Evolutionary conservation across 64 coral and sea anemone species (phyloP).

Genomic region (Orbicella faveolata): DNA sequence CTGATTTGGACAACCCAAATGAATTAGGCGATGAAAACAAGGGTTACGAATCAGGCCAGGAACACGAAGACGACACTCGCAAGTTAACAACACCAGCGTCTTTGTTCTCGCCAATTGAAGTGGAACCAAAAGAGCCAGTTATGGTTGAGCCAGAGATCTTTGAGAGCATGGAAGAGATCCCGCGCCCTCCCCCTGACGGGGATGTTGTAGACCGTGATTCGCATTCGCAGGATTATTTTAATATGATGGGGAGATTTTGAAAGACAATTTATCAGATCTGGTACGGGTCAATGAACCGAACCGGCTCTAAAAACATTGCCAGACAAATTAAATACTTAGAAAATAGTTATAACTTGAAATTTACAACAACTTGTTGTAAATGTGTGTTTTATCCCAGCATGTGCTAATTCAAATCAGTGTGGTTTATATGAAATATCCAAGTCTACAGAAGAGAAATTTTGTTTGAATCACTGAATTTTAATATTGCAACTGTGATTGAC

Average conservation of each 20-base stretch:
- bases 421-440: no score
- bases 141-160: slow-evolving; percentile 26
- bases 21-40: slow-evolving; percentile 23
- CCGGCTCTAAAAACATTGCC: no score
- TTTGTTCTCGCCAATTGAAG: background rate
- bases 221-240: background rate
- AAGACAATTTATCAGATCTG: background rate
- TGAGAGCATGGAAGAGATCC: slow-evolving; percentile 23
- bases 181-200: background rate
- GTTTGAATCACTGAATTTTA: no score
- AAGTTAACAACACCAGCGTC: background rate
- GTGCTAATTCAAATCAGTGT: no score
- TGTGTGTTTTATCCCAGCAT: no score
- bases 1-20: background rate
- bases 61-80: background rate
- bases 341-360: no score
- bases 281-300: no score
- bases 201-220: background rate
- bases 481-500: no score
- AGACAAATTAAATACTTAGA: no score
- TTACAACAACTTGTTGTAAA: no score
- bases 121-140: slow-evolving; percentile 12
- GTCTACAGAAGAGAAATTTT: no score
- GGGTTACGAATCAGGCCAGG: slow-evolving; percentile 11
- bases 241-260: slow-evolving; percentile 16